Base-by-base conservation (phyloP, 2,113 vertebrate species). In the Trogon surrucura region DNA sequence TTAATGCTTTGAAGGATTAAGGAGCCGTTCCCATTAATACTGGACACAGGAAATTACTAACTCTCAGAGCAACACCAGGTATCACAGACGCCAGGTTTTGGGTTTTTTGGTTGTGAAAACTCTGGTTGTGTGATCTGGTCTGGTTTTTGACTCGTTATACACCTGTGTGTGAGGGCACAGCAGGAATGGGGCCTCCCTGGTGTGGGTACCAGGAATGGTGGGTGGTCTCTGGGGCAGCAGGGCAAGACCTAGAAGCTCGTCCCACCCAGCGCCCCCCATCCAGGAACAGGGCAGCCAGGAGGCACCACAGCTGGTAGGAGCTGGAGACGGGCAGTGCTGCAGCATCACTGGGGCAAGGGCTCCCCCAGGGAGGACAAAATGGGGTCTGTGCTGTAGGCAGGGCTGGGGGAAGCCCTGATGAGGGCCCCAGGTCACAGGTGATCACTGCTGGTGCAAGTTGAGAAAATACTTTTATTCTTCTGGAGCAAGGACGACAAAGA, bases 1-100 rank as follows among this genome's bases (percentile, higher is more conserved):
- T 96, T 95, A 95, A 77, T 0, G 4, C 95, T 96, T 96, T 95
- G 95, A 96, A 96, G 94, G 91, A 97, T 96, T 97, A 96, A 97
- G 84, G n/a, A 88, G 70, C 81, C 94, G 85, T 95, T 96, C 84
- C 90, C 81, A 66, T 94, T 96, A 95, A 94, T 94, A 93, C 45
- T 30, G 65, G 95, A 36, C 73, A 80, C 88, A 94, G 95, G 95
- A 97, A 96, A 95, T 94, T 93, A 88, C 94, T 54, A 36, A 44
- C 71, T 65, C 70, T 84, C 67, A 91, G 84, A 54, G 89, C 65
- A 95, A 16, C 65, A 74, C 34, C 74, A 92, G 88, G 64, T 89
- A 93, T 60, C 0, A 0, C 44, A 91, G 81, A 60, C 30, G 48
- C 19, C 47, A 74, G 27, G 16, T 47, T 47, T 47, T 51, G 70